These are phyloP conservation scores for Argentina silus DNA, from an alignment of 2,797 vertebrate genomes.

Conservation along the genomic window DNA sequence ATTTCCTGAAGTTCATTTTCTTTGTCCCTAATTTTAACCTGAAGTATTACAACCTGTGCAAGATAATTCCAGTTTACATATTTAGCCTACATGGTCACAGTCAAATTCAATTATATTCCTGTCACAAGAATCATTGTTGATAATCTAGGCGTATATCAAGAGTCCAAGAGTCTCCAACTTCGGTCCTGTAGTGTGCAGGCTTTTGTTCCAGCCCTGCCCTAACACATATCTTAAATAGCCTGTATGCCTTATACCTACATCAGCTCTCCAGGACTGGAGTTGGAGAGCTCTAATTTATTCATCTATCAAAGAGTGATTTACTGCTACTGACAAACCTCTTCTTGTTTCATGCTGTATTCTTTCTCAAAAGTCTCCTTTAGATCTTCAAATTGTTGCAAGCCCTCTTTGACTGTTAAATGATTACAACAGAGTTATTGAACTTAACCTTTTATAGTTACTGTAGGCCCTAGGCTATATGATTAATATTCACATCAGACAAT, in stretches of 20 bases:
- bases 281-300: no score
- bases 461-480: no score
- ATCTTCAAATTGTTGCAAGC: constrained; percentile 79
- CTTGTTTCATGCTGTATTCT: constrained; percentile 79
- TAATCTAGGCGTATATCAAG: no score
- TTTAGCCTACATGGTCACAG: constrained; percentile 43
- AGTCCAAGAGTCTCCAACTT: no score
- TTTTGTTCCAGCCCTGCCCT: no score
- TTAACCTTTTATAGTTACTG: no score
- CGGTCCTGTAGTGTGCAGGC: no score
- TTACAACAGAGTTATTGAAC: background rate
- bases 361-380: constrained; percentile 79
- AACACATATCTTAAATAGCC: no score
- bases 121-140: background rate
- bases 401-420: constrained; percentile 83
- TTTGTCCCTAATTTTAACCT: constrained; percentile 74
- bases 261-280: no score
- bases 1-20: constrained; percentile 78
- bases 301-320: background rate
- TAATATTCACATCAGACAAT: no score
- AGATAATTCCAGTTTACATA: constrained; percentile 12
- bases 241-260: no score
- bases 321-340: constrained; percentile 79
- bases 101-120: constrained; percentile 54
- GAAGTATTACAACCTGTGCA: constrained; percentile 78